These are phyloP conservation scores for Pituophis catenifer DNA, from an alignment of 2,113 vertebrate species.

Conservation along the genomic window DNA sequence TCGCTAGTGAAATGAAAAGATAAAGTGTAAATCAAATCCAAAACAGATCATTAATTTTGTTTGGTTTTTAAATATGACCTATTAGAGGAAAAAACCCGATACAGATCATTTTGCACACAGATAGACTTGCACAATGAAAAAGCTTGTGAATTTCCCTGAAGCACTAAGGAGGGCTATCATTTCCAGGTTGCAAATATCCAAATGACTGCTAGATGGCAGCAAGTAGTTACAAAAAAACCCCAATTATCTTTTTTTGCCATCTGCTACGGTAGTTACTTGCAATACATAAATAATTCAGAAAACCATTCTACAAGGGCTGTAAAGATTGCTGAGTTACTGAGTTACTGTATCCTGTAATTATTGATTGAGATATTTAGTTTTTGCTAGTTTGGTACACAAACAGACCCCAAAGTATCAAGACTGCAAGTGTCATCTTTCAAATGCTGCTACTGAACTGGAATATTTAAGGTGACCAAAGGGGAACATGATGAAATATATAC, in stretches of 20 bases:
- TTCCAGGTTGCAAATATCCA: background rate
- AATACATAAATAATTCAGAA: background rate
- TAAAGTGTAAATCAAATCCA: background rate
- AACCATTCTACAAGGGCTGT: background rate
- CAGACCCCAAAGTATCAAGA: background rate
- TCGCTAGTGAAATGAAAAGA: constrained; percentile 59
- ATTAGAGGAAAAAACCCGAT: background rate
- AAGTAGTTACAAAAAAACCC: background rate
- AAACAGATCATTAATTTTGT: background rate
- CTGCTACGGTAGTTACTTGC: background rate
- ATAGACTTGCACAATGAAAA: background rate
- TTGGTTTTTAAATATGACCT: background rate
- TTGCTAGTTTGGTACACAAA: background rate
- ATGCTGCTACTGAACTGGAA: background rate
- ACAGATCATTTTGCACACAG: background rate
- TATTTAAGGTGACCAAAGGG: background rate
- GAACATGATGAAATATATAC: background rate
- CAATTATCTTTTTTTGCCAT: background rate
- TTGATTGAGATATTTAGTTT: background rate
- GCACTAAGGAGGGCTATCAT: background rate
- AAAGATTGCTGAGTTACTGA: background rate
- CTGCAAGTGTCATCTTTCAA: background rate
- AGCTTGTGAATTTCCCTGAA: background rate
- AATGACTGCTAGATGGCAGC: background rate
- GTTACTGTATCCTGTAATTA: background rate